Percentiles rank a stretch among this genome's conserved stretches.
Conservation (phyloP, 2,888 invertebrate genomes). For the Tiliacea citrago region DNA sequence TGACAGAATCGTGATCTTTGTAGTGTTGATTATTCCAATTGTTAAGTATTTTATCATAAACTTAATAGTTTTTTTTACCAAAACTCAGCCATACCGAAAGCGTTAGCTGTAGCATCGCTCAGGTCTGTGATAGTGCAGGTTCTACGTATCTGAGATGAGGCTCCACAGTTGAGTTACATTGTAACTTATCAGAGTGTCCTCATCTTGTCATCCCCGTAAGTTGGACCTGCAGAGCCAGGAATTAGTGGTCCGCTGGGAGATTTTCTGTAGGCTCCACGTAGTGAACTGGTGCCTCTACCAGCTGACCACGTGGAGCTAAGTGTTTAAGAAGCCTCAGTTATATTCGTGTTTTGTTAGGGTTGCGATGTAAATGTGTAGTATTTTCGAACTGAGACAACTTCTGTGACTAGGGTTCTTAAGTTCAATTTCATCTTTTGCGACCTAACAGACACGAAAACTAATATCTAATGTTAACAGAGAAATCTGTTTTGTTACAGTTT, state of each 20-base stretch:
- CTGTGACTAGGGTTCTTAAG: background rate
- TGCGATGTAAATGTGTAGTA: background rate
- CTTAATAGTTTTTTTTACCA: background rate
- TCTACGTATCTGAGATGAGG: background rate
- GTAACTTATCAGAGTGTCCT: background rate
- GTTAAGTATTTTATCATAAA: background rate
- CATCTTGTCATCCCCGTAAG: background rate
- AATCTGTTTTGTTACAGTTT: slow-evolving; percentile 90
- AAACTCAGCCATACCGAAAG: background rate
- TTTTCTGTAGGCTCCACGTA: background rate
- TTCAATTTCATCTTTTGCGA: background rate
- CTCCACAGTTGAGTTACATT: background rate
- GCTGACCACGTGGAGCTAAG: background rate
- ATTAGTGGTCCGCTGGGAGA: background rate
- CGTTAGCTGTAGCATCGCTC: background rate
- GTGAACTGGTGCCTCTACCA: background rate
- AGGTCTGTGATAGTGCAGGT: slow-evolving; percentile 11
- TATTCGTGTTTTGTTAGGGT: background rate
- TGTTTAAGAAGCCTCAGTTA: background rate
- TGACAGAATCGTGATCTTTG: background rate
- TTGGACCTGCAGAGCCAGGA: background rate
- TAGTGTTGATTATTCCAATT: background rate
- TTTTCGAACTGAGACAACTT: background rate
- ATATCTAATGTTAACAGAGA: slow-evolving; percentile 9
- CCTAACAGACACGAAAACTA: slow-evolving; percentile 14